A percentile compares a stretch with the other conserved stretches of the same genome.
These are phyloP conservation scores for Brachionus calyciflorus DNA, from an alignment of 1,140 invertebrate genomes.

Conservation along the genomic window DNA sequence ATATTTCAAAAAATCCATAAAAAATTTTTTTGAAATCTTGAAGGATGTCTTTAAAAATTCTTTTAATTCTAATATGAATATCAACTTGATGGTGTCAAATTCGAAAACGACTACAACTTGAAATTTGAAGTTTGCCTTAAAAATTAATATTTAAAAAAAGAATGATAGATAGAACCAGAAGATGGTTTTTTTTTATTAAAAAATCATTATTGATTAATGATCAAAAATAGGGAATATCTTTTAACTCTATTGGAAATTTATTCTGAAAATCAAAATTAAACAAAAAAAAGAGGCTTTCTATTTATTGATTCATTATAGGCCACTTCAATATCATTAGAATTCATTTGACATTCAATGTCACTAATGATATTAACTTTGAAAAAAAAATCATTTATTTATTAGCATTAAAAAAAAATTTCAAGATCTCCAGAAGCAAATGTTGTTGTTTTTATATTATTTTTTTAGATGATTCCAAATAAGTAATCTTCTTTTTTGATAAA, in stretches of 20 bases:
- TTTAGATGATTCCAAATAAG: slow-evolving; percentile 11
- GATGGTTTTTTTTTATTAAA: not conserved
- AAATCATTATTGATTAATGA: slow-evolving; percentile 31
- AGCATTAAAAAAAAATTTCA: slow-evolving; percentile 39
- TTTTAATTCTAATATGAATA: too few species aligned
- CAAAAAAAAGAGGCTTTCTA: too few species aligned
- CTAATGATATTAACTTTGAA: slow-evolving; percentile 42
- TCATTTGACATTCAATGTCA: slow-evolving; percentile 37
- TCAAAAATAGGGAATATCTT: not conserved
- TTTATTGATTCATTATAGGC: slow-evolving; percentile 39
- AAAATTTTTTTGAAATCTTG: too few species aligned
- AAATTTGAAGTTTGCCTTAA: slow-evolving; percentile 12
- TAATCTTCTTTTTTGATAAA: slow-evolving; percentile 23
- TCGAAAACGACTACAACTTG: slow-evolving; percentile 3
- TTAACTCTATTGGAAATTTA: not conserved
- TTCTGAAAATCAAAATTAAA: not conserved
- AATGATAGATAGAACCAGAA: not conserved
- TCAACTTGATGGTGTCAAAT: slow-evolving; percentile 42
- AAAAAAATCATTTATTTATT: too few species aligned
- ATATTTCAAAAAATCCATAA: too few species aligned
- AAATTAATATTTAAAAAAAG: not conserved
- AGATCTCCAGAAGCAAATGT: slow-evolving; percentile 33
- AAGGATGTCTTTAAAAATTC: too few species aligned
- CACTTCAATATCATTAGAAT: slow-evolving; percentile 40
- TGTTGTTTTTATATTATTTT: not conserved